Conservation (phyloP, 2,888 invertebrate genomes). For the Limnephilus auricula region DNA sequence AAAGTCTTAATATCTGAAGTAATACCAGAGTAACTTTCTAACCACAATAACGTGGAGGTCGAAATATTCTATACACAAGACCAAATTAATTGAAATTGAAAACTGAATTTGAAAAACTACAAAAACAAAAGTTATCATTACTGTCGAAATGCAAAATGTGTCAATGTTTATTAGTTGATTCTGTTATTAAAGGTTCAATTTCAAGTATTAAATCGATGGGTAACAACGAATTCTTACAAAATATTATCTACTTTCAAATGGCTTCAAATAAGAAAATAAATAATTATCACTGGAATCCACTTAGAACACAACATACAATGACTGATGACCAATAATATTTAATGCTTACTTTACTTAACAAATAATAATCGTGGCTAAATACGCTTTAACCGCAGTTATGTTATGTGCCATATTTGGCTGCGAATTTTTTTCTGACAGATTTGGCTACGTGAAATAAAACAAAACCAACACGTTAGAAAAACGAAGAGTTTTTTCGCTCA, state of each 20-base stretch:
- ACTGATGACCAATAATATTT: background rate
- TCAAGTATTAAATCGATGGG: background rate
- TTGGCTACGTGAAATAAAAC: slow-evolving; percentile 15
- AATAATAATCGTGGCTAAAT: background rate
- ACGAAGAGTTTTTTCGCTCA: background rate
- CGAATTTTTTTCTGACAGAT: background rate
- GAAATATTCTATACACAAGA: background rate
- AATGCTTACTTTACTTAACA: background rate
- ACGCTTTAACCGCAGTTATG: background rate
- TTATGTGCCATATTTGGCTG: slow-evolving; percentile 5
- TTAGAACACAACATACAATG: background rate
- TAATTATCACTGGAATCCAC: background rate
- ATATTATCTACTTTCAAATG: background rate
- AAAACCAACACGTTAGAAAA: slow-evolving; percentile 9
- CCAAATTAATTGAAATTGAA: background rate
- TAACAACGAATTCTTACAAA: background rate
- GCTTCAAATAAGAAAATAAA: background rate
- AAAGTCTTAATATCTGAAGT: background rate
- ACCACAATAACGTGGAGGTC: background rate
- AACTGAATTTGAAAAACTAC: background rate
- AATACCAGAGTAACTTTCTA: background rate
- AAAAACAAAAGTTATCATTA: background rate
- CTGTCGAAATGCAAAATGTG: background rate
- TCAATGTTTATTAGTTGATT: background rate
- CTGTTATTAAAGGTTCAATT: background rate